A percentile compares a stretch with the other conserved stretches of the same genome.
Evolutionary conservation across 2,888 invertebrate genomes (phyloP).

Genomic region (Archips xylosteana): DNA sequence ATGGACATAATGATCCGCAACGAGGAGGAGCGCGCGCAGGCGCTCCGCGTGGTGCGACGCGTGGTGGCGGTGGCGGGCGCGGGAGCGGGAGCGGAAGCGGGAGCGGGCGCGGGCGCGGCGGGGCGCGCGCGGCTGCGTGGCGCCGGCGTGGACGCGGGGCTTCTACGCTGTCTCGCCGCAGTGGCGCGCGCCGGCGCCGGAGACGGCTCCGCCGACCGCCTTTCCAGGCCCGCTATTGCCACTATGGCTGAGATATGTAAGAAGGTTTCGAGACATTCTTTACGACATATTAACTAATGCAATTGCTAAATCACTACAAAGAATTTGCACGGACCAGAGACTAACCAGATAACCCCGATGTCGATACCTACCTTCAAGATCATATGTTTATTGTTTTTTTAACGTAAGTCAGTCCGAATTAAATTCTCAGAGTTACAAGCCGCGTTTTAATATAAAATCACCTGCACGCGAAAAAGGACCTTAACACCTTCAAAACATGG

Average conservation of each 20-base stretch:
- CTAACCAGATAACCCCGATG: too few species aligned
- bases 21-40: conserved; percentile 90
- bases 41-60: conserved; percentile 85
- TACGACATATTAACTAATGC: too few species aligned
- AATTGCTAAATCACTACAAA: too few species aligned
- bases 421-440: too few species aligned
- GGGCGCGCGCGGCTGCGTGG: conserved; percentile 88
- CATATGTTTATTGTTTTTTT: too few species aligned
- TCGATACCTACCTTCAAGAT: too few species aligned
- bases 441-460: too few species aligned
- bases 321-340: too few species aligned
- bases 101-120: conserved; percentile 87
- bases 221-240: conserved; percentile 94
- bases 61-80: conserved; percentile 90
- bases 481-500: too few species aligned
- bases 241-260: conserved; percentile 95
- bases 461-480: too few species aligned
- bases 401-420: too few species aligned
- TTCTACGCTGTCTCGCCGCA: conserved; percentile 93
- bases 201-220: conserved; percentile 90
- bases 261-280: conserved; percentile 47
- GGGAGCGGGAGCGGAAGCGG: conserved; percentile 93
- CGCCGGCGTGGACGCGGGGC: conserved; percentile 89
- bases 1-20: conserved; percentile 96
- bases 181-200: conserved; percentile 91